Percentiles rank a stretch among this genome's conserved stretches.
These are phyloP conservation scores for Eupithecia pulchellata DNA, from an alignment of 2,888 invertebrate species.

Conservation along the genomic window DNA sequence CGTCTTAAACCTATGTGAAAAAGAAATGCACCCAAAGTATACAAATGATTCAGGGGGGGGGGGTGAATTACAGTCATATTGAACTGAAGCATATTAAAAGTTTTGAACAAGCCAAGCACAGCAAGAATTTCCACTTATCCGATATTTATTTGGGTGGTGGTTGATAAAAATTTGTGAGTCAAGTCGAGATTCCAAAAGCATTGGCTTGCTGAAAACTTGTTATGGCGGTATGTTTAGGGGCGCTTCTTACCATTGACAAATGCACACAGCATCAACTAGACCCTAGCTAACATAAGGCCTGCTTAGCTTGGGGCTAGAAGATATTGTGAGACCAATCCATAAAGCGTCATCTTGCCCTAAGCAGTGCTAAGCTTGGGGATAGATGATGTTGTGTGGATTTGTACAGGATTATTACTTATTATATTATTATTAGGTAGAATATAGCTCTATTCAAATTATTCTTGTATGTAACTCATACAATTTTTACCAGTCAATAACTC, in stretches of 20 bases:
- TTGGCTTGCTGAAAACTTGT: neutral
- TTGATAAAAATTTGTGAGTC: neutral
- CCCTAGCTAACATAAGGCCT: too few relatives aligned
- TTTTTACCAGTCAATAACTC: neutral
- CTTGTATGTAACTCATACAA: neutral
- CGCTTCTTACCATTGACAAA: slow-evolving; percentile 19
- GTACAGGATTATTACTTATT: too few relatives aligned
- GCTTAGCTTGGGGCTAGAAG: too few relatives aligned
- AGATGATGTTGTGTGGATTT: too few relatives aligned
- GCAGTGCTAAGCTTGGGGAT: too few relatives aligned
- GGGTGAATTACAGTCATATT: slow-evolving; percentile 41
- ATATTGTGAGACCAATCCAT: too few relatives aligned
- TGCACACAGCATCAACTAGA: too few relatives aligned
- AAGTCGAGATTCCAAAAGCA: slow-evolving; percentile 5
- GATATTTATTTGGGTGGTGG: too few relatives aligned
- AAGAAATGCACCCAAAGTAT: slow-evolving; percentile 51
- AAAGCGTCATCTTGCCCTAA: too few relatives aligned
- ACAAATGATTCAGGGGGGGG: slow-evolving; percentile 53
- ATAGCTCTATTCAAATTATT: neutral
- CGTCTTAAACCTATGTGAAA: slow-evolving; percentile 18
- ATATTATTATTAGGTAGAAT: too few relatives aligned
- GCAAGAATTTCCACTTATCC: neutral
- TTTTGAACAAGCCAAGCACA: slow-evolving; percentile 4
- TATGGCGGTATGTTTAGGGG: slow-evolving; percentile 4
- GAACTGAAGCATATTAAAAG: slow-evolving; percentile 12